Conservation (phyloP, 2,113 vertebrate species). For the Paradoxurus hermaphroditus region DNA sequence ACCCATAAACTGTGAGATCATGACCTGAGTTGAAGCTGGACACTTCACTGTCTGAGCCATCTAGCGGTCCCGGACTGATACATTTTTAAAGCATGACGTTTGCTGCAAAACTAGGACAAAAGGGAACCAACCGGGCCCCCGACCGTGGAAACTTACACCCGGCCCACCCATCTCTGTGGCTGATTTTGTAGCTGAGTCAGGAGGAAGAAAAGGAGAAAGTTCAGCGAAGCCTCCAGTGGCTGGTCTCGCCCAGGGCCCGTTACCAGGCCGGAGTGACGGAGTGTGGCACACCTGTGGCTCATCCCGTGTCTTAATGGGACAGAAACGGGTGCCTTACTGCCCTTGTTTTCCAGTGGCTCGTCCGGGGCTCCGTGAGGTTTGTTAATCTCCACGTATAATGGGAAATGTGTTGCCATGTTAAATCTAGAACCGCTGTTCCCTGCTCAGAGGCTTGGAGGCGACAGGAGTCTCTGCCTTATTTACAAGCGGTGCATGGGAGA, state of each 20-base stretch:
- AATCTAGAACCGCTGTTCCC: conserved; percentile 51
- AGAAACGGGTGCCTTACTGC: conserved; percentile 75
- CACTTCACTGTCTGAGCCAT: too few relatives aligned
- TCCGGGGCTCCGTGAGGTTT: conserved; percentile 69
- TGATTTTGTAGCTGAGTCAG: neutral
- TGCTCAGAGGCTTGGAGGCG: conserved; percentile 36
- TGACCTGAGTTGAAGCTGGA: too few relatives aligned
- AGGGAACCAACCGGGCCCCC: neutral
- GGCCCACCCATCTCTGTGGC: neutral
- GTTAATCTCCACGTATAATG: conserved; percentile 78
- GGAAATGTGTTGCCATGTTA: conserved; percentile 73
- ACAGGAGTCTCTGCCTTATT: conserved; percentile 79
- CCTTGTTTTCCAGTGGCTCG: conserved; percentile 75
- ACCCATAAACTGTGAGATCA: too few relatives aligned
- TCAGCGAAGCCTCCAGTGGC: neutral
- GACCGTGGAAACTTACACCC: neutral
- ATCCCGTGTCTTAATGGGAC: conserved; percentile 78
- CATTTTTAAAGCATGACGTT: neutral
- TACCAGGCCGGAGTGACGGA: conserved; percentile 72
- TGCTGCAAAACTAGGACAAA: neutral
- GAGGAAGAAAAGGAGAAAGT: neutral
- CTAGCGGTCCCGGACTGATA: neutral
- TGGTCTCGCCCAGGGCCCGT: conserved; percentile 68
- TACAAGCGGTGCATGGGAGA: conserved; percentile 51
- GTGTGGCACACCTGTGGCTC: conserved; percentile 67